Base-by-base conservation (phyloP, 35 echinoderm and acorn worm genomes). In the Stichopus chloronotus region DNA sequence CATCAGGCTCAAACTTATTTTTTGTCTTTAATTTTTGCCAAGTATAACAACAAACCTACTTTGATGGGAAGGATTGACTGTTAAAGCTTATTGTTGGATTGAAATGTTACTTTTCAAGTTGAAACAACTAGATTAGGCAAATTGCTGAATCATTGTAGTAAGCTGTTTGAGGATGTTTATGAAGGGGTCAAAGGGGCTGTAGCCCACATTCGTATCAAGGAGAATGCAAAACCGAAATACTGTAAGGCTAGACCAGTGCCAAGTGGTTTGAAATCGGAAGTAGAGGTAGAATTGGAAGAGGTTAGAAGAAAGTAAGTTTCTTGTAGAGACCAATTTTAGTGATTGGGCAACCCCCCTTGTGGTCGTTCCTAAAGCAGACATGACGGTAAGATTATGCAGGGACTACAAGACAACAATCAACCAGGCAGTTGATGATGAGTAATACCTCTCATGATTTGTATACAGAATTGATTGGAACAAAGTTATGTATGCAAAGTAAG, bases 301-400 rank as follows among this genome's bases (percentile, higher is more conserved):
- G 7, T 71, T 91, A 79, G 92, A 93, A 52, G n/a, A 77, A 76
- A 86, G 87, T 43, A 21, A 56, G 56, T 55, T 91, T 16, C 24
- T 95, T 30, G 25, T 81, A 13, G 83, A 83, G 25, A 88, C 78
- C 52, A 77, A 94, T 14, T n/a, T 81, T n/a, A 94, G 90, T 63
- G 95, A 96, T 56, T 94, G 93, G 95, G 95, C 95, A 22, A 92
- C 93, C 65, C 95, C 95, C 76, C 78, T 96, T 13, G 95, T 94
- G n/a, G 53, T 94, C 7, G 93, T 96, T 24, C 95, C 95, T 7
- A 94, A 96, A 89, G 87, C 83, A 2, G 95, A 96, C n/a, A n/a
- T n/a, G n/a, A n/a, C 60, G 78, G 92, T 19, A 84, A 82, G n/a
- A 91, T 59, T 94, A 9, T 96, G 89, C 81, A 93, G 93, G 23